These are phyloP conservation scores for Trissonchulus sp. DNA, from an alignment of 2,888 invertebrate genomes.

Conservation along the genomic window DNA sequence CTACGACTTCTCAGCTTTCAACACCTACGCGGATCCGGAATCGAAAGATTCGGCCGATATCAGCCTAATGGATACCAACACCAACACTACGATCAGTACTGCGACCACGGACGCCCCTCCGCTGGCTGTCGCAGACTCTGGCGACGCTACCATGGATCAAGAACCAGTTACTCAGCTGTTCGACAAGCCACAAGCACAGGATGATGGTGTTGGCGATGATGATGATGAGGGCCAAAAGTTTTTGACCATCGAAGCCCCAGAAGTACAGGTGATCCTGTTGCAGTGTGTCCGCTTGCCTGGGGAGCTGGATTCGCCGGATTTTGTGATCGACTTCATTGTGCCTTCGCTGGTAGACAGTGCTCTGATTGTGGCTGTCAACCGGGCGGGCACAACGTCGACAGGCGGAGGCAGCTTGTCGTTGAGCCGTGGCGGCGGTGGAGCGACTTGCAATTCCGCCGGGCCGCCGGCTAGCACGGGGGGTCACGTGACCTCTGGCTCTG, in stretches of 20 bases:
- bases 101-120: background rate
- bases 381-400: background rate
- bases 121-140: background rate
- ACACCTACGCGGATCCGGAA: background rate
- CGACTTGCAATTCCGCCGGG: too few relatives aligned
- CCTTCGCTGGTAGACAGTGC: slow-evolving; percentile 67
- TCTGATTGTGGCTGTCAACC: slow-evolving; percentile 57
- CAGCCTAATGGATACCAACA: background rate
- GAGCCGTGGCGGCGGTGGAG: background rate
- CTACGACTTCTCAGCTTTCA: background rate
- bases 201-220: background rate
- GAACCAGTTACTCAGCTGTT: too few relatives aligned
- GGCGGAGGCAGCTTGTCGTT: background rate
- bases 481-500: too few relatives aligned
- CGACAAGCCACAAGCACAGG: background rate
- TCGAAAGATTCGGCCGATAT: too few relatives aligned
- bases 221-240: background rate
- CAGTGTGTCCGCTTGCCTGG: slow-evolving; percentile 31
- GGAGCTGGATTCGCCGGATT: slow-evolving; percentile 17
- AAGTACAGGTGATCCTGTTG: slow-evolving; percentile 16
- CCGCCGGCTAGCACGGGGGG: too few relatives aligned
- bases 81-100: background rate
- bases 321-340: slow-evolving; percentile 55
- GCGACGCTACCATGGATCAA: background rate
- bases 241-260: background rate